Percentiles rank a stretch among this genome's conserved stretches.
These are phyloP conservation scores for Sceloporus tristichus DNA, from an alignment of 2,113 vertebrate genomes.

Conservation along the genomic window DNA sequence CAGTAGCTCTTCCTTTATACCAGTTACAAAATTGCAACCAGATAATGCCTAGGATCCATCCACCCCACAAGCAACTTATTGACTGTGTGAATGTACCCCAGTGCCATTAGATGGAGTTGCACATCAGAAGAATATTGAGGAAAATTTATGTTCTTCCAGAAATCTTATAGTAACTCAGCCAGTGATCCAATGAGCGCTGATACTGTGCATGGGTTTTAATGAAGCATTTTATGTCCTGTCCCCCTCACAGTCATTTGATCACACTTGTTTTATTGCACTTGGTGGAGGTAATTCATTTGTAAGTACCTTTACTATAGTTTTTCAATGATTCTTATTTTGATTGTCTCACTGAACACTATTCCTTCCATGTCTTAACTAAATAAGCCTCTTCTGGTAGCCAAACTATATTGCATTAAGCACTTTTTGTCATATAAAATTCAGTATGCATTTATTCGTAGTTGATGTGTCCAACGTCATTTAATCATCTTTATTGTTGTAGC, in stretches of 20 bases:
- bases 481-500: conserved; percentile 14
- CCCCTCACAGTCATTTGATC: conserved; percentile 50
- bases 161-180: too few species aligned
- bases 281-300: conserved; percentile 29
- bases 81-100: too few species aligned
- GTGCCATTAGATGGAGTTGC: too few species aligned
- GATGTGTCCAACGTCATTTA: neutral
- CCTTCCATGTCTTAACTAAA: neutral
- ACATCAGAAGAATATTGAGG: too few species aligned
- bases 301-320: conserved; percentile 37
- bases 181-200: neutral
- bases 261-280: conserved; percentile 46
- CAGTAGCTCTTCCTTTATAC: too few species aligned
- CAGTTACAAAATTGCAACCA: too few species aligned
- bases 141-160: too few species aligned
- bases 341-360: conserved; percentile 44
- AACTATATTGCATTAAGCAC: neutral
- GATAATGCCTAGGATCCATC: too few species aligned
- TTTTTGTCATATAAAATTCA: neutral
- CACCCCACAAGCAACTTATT: too few species aligned
- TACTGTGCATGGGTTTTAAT: neutral
- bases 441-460: neutral
- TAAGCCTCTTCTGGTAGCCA: conserved; percentile 24
- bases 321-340: conserved; percentile 45
- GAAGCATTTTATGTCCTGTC: neutral